Evolutionary conservation across 1,140 invertebrate genomes (phyloP).

Genomic region (Arion vulgaris): DNA sequence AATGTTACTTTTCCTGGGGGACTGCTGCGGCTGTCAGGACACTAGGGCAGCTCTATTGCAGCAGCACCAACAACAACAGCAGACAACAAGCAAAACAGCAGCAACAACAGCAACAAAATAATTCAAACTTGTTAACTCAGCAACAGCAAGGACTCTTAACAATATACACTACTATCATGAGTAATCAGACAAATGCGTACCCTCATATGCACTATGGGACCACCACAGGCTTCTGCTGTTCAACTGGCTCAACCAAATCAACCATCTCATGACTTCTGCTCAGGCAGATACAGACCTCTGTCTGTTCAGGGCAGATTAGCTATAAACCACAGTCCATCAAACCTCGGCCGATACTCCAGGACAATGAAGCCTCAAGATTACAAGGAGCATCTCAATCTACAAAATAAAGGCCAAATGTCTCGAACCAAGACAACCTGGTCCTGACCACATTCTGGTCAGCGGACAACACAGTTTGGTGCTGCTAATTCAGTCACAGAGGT

Average conservation of each 20-base stretch:
- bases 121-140: not conserved
- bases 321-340: too few relatives aligned
- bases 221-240: not conserved
- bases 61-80: not conserved
- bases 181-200: not conserved
- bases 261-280: not conserved
- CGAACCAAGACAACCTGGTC: too few relatives aligned
- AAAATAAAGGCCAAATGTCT: too few relatives aligned
- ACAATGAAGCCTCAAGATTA: too few relatives aligned
- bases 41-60: not conserved
- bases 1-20: conserved; percentile 12
- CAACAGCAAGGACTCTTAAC: not conserved
- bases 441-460: too few relatives aligned
- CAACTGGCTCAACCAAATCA: not conserved
- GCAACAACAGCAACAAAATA: not conserved
- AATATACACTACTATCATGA: not conserved
- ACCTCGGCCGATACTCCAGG: too few relatives aligned
- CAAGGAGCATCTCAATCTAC: too few relatives aligned
- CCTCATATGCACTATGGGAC: not conserved
- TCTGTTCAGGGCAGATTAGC: not conserved
- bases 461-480: too few relatives aligned
- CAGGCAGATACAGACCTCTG: not conserved
- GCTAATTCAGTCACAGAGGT: too few relatives aligned
- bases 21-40: not conserved
- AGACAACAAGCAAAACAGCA: too few relatives aligned